These are phyloP conservation scores for Hanleya hanleyi DNA, from an alignment of 2,888 invertebrate genomes.

Conservation along the genomic window DNA sequence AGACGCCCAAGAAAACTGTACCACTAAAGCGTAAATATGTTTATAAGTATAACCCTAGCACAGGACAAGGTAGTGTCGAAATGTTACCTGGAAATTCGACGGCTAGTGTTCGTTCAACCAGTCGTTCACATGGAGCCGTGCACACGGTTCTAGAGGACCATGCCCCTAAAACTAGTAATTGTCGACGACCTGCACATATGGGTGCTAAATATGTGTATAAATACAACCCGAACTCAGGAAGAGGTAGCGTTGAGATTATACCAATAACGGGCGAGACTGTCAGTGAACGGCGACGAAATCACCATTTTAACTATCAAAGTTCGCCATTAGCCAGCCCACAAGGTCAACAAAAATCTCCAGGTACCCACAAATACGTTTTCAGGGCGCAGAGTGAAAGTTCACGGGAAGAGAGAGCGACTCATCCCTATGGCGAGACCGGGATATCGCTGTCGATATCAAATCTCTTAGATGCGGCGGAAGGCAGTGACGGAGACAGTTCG, in stretches of 20 bases:
- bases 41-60: constrained; percentile 1
- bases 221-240: background rate
- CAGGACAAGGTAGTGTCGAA: constrained; percentile 1
- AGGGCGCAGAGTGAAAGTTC: background rate
- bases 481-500: background rate
- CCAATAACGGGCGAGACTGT: background rate
- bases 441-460: background rate
- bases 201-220: constrained; percentile 6
- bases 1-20: background rate
- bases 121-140: background rate
- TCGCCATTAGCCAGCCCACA: background rate
- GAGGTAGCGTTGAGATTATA: background rate
- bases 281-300: background rate
- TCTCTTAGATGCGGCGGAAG: background rate
- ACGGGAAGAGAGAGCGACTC: background rate
- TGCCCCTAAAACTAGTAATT: background rate
- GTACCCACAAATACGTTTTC: background rate
- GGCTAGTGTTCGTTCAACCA: background rate
- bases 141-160: background rate
- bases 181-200: background rate
- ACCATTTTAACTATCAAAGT: constrained; percentile 1
- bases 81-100: background rate
- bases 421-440: background rate
- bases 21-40: constrained; percentile 4
- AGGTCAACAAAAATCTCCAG: background rate